These are phyloP conservation scores for Tragelaphus buxtoni DNA, from an alignment of 2,113 vertebrate genomes.

Conservation along the genomic window DNA sequence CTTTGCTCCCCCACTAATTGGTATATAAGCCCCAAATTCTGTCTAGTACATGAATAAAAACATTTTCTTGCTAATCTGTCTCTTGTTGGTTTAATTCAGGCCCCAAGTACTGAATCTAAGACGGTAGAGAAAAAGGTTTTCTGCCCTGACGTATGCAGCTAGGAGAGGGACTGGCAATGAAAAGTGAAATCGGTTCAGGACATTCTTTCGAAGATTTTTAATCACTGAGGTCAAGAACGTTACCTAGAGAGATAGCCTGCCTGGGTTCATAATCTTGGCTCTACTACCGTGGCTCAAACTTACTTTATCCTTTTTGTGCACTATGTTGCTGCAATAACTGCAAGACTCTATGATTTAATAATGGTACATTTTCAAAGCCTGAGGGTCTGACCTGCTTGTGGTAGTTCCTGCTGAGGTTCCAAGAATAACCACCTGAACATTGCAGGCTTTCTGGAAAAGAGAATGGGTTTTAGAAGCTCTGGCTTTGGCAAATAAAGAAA, in stretches of 20 bases:
- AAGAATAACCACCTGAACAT: background rate
- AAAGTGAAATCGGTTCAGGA: background rate
- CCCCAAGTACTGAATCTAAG: background rate
- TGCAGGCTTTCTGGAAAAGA: background rate
- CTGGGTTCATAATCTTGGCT: background rate
- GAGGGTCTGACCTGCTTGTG: background rate
- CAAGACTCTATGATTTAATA: background rate
- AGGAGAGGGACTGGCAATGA: background rate
- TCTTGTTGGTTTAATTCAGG: background rate
- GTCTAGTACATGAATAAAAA: background rate
- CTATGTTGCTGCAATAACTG: background rate
- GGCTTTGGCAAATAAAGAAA: background rate
- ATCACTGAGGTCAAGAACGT: background rate
- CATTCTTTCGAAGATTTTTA: background rate
- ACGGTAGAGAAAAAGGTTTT: background rate
- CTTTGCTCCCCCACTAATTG: background rate
- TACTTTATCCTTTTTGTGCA: background rate
- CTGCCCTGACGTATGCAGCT: background rate
- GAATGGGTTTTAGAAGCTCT: background rate
- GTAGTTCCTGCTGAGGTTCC: background rate
- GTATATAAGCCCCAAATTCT: background rate
- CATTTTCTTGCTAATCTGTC: background rate
- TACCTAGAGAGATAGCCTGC: too few species aligned
- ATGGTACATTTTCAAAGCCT: background rate
- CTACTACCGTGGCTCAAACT: background rate